Percentiles rank a stretch among this genome's conserved stretches.
Conservation (phyloP, 1,140 invertebrate genomes). For the Pollicipes pollicipes region DNA sequence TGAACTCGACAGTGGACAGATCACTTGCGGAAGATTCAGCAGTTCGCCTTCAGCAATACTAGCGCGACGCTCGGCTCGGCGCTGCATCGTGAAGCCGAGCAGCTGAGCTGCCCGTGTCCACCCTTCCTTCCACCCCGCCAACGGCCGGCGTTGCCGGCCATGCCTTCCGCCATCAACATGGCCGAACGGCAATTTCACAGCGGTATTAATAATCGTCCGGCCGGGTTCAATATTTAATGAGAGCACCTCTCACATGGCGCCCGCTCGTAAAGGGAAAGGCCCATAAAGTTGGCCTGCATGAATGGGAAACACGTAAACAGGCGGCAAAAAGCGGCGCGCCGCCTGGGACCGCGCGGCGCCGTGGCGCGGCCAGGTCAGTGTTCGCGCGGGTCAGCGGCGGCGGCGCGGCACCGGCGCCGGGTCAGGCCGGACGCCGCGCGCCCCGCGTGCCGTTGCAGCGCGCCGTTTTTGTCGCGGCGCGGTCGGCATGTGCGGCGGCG, state of each 20-base stretch:
- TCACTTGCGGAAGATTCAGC: no score
- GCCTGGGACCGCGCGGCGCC: not conserved
- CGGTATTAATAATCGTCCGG: not conserved
- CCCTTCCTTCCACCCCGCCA: no score
- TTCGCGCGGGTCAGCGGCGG: not conserved
- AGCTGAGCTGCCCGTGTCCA: no score
- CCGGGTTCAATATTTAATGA: conserved; percentile 1
- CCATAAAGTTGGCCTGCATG: conserved; percentile 1
- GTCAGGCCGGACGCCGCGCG: no score
- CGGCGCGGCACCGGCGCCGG: no score
- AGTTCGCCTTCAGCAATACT: no score
- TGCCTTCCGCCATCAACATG: not conserved
- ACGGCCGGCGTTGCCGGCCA: no score
- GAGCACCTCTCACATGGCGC: not conserved
- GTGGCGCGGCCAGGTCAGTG: not conserved
- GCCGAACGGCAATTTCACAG: not conserved
- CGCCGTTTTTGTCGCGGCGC: no score
- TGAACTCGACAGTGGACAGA: no score
- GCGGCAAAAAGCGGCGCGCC: not conserved
- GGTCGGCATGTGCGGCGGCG: not conserved
- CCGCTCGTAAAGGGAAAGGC: conserved; percentile 1
- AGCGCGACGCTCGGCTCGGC: no score
- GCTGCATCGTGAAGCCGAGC: no score
- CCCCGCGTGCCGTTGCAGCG: no score
- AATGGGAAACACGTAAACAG: not conserved